Conservation (phyloP, 2,888 invertebrate species). For the Lochmaea capreae region DNA sequence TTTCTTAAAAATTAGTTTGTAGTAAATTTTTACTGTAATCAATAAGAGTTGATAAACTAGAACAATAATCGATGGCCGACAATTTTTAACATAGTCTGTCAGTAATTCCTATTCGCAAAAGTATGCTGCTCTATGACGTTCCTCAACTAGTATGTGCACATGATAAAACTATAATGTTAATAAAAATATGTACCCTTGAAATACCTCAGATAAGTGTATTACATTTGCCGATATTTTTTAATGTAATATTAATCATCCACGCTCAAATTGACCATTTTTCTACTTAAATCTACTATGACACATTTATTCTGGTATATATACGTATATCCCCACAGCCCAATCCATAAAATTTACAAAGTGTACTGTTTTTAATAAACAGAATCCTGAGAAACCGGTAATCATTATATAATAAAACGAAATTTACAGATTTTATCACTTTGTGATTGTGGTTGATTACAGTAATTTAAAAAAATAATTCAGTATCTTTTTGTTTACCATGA, state of each 20-base stretch:
- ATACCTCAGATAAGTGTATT: background rate
- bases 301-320: too few species aligned
- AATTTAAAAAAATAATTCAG: background rate
- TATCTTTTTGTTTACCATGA: background rate
- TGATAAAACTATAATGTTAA: background rate
- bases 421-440: background rate
- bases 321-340: background rate
- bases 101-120: background rate
- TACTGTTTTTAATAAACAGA: too few species aligned
- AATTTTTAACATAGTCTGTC: too few species aligned
- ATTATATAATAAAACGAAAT: background rate
- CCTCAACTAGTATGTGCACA: background rate
- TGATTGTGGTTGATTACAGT: background rate
- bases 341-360: background rate
- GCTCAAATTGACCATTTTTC: too few species aligned
- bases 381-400: too few species aligned
- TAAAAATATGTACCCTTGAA: background rate
- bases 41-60: too few species aligned
- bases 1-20: background rate
- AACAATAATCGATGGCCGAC: too few species aligned
- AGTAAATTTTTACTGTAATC: too few species aligned
- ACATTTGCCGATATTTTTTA: too few species aligned
- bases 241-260: too few species aligned
- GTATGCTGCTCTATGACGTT: background rate
- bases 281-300: too few species aligned